Evolutionary conservation across 2,113 vertebrate species (phyloP), one percentile per base, ranked within the genome.

Genomic region (Nymphicus hollandicus): DNA sequence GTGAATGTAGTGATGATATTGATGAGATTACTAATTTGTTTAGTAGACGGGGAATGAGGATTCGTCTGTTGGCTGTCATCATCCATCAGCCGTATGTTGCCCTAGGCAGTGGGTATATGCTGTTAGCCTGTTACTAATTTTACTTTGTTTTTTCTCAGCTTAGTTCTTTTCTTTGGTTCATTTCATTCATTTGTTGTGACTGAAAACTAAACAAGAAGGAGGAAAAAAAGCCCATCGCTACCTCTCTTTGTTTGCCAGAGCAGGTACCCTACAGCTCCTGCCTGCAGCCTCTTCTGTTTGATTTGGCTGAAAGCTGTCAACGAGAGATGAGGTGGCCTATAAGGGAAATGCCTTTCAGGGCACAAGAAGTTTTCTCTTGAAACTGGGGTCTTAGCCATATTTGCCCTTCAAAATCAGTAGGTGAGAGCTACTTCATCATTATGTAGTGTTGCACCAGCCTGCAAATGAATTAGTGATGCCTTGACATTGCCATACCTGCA

Each of bases 11-110:
- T 86, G 95, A 81, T 2, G 94, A 86, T 98, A 97, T 96, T 97
- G 98, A 98, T 97, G 97, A 97, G 97, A 97, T 98, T 92, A 92
- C 94, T 98, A 93, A 98, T 97, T 96, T 98, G 98, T 97, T 96
- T 97, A 95, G 97, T 81, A 97, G 97, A 96, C 96, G 92, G 96
- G 83, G 95, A 97, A 96, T 76, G 86, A 96, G 91, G 86, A 95
- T 98, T 97, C 91, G 89, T 98, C 98, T 98, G 98, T 86, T 98
- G 94, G 91, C 96, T 98, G 97, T 97, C 97, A 98, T 97, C 97
- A 98, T 97, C 94, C 95, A 68, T 98, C 98, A 98, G 94, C 95
- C 96, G 93, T 96, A 93, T 96, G 95, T 95, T 95, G 97, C 98
- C 97, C 97, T 89, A 98, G 97, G 97, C 97, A 96, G 91, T 91